A percentile compares a stretch with the other conserved stretches of the same genome.
Evolutionary conservation across 2,113 vertebrate genomes (phyloP).

Genomic region (Tylochromis polylepis): DNA sequence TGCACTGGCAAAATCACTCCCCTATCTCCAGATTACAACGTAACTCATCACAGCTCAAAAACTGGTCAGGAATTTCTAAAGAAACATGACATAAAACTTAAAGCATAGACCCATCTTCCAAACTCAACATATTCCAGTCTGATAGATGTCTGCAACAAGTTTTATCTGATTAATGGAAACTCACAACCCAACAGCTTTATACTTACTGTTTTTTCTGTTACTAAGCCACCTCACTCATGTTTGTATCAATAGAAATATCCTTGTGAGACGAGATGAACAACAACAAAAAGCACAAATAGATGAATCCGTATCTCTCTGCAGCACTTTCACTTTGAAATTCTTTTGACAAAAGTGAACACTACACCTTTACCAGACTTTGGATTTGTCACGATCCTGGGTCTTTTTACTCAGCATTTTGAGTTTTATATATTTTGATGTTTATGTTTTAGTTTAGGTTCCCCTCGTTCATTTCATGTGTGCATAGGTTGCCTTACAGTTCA

Average conservation of each 20-base stretch:
- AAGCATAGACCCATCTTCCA: neutral
- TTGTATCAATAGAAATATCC: neutral
- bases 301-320: neutral
- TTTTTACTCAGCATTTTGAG: too few relatives aligned
- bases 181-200: neutral
- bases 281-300: neutral
- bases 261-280: neutral
- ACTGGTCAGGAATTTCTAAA: neutral
- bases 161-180: neutral
- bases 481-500: too few relatives aligned
- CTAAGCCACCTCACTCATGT: neutral
- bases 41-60: neutral
- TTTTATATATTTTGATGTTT: too few relatives aligned
- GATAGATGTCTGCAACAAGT: neutral
- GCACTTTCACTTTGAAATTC: neutral
- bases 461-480: too few relatives aligned
- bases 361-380: neutral
- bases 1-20: neutral
- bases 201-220: neutral
- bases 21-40: neutral
- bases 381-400: too few relatives aligned
- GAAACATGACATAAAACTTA: neutral
- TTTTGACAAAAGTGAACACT: neutral
- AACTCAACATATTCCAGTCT: neutral
- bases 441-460: too few relatives aligned